phyloP scores from a whole-genome alignment of 2,113 vertebrate species.

The Thermophis baileyi region DNA sequence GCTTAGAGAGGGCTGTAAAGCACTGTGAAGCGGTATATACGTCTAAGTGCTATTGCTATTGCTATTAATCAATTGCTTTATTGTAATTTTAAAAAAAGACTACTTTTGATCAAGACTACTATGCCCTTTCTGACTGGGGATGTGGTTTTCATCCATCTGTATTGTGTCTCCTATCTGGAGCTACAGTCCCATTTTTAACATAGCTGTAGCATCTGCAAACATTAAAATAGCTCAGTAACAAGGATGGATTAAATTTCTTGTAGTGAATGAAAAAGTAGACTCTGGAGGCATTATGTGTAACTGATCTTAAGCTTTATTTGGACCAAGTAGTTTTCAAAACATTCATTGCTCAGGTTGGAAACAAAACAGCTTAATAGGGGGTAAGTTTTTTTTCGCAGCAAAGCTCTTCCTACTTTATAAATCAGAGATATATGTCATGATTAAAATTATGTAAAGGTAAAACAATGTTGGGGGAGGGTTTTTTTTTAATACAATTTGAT shows the following conservation, averaged over 20 bases:
- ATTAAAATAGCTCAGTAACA: constrained; percentile 24
- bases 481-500: not conserved
- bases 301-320: constrained; percentile 41
- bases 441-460: not conserved
- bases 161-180: not conserved
- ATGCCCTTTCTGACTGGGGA: not conserved
- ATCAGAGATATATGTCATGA: not conserved
- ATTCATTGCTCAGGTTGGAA: constrained; percentile 43
- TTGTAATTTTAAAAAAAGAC: not conserved
- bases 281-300: not conserved
- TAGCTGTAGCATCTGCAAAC: constrained; percentile 17
- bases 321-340: constrained; percentile 42
- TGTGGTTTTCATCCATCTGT: not conserved
- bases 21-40: too few relatives aligned
- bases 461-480: not conserved
- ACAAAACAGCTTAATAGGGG: constrained; percentile 56
- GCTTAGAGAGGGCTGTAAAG: too few relatives aligned
- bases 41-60: too few relatives aligned
- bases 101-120: too few relatives aligned
- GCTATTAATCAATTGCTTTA: not conserved
- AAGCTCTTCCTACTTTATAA: constrained; percentile 1
- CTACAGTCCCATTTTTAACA: constrained; percentile 1
- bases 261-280: constrained; percentile 15
- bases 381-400: constrained; percentile 43
- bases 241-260: not conserved